Evolutionary conservation across 2,797 vertebrate species (phyloP).

Genomic region (Catharus ustulatus): DNA sequence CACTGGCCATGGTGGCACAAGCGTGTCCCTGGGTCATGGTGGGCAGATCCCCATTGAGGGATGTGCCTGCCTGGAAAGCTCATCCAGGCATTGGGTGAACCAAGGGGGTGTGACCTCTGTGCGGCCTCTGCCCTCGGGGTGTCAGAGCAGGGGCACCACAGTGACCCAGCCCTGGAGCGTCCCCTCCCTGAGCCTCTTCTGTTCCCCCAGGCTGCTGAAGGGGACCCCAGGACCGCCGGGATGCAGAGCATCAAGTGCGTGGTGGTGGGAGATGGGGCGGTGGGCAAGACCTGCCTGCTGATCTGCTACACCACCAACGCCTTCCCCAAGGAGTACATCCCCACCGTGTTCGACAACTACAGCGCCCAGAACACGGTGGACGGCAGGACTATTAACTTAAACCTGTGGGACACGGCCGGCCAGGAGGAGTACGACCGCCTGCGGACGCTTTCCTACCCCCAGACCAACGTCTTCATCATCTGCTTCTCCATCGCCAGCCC

Average conservation of each 20-base stretch:
- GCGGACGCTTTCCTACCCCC: slow-evolving; percentile 83
- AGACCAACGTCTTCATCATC: slow-evolving; percentile 87
- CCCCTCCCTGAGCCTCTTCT: not conserved
- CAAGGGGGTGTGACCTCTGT: not conserved
- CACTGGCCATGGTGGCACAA: rapidly evolving
- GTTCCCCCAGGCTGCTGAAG: slow-evolving; percentile 58
- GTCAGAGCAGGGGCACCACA: rapidly evolving
- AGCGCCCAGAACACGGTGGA: slow-evolving; percentile 85
- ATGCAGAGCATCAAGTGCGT: slow-evolving; percentile 91
- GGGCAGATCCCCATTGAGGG: rapidly evolving
- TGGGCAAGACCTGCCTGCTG: slow-evolving; percentile 88
- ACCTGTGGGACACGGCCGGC: slow-evolving; percentile 86
- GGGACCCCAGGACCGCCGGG: not conserved
- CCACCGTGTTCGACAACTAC: slow-evolving; percentile 90
- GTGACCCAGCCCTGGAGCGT: rapidly evolving
- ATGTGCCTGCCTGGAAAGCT: not conserved
- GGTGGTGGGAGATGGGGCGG: slow-evolving; percentile 86
- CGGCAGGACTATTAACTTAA: slow-evolving; percentile 79
- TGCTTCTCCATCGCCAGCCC: slow-evolving; percentile 87
- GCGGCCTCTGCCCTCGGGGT: rapidly evolving
- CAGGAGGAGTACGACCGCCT: slow-evolving; percentile 86
- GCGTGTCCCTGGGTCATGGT: rapidly evolving
- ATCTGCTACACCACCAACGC: slow-evolving; percentile 89
- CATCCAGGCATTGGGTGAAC: rapidly evolving
- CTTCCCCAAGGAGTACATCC: slow-evolving; percentile 89